Base-by-base conservation (phyloP, 1,140 invertebrate species). In the Tribolium madens region DNA sequence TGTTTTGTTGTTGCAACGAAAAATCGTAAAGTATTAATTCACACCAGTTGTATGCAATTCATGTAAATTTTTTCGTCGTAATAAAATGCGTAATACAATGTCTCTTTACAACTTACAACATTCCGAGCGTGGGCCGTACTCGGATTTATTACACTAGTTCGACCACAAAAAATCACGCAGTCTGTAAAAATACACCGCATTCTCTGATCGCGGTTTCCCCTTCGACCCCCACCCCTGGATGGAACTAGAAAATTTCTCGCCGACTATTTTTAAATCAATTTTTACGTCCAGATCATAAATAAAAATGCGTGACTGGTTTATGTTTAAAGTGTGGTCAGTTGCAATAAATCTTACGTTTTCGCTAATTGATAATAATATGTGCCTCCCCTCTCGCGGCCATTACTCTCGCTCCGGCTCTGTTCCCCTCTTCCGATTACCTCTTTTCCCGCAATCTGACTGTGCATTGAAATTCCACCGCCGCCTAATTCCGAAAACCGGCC, bases 91-190 rank as follows among this genome's bases (percentile, higher is more conserved):
- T 33, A 64, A 31, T 64, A 64, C 57, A 33, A 14, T 17, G 18
- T 57, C 21, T 64, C 26, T 33, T 33, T 64, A 33, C 57, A 33
- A 64, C 21, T 64, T 64, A 18, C 13, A 33, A 33, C 57, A 64
- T 64, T 64, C 57, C 57, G 9, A 26, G 57, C 57, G 57, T 64
- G 57, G 57, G 57, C 57, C 57, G 57, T 31, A 64, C 57, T 18
- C 18, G 57, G 26, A 64, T 64, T 64, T 64, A 64, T 64, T 14
- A 26, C 57, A 33, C 15, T 21, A 15, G 14, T n/a, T 3, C 52
- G 52, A 57, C 21, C 57, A 26, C 57, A 64, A 33, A 64, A 64
- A 64, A 21, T 26, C 57, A 33, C 14, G n/a, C n/a, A 31, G 57
- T 33, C 57, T 31, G 57, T 64, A 64, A 64, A 64, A 64, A 64